Evolutionary conservation across 2,888 invertebrate genomes (phyloP).

Genomic region (Chrysodeixis includens): DNA sequence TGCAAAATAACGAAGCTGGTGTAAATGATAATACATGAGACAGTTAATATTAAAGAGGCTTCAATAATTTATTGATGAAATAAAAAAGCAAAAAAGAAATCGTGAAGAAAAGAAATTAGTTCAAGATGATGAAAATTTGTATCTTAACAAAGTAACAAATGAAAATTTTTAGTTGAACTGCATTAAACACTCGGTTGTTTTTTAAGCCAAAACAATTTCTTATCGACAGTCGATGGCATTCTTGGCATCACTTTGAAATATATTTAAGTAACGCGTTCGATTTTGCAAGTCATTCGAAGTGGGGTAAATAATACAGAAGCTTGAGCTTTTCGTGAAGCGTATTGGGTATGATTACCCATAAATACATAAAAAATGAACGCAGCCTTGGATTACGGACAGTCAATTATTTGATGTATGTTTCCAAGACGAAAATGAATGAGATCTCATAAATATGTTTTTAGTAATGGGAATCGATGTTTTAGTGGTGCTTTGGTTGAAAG

Average conservation of each 20-base stretch:
- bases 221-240: conserved; percentile 31
- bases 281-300: conserved; percentile 58
- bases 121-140: no score
- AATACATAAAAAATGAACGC: conserved; percentile 62
- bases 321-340: conserved; percentile 44
- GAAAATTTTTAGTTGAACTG: no score
- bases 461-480: not conserved
- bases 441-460: conserved; percentile 1
- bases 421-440: conserved; percentile 8
- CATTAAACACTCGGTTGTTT: not conserved
- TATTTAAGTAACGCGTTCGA: conserved; percentile 32
- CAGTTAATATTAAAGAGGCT: no score
- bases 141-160: no score
- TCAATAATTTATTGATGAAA: no score
- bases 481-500: not conserved
- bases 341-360: conserved; percentile 61
- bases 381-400: conserved; percentile 48
- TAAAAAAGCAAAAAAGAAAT: no score
- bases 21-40: no score
- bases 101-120: no score
- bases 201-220: not conserved
- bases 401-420: conserved; percentile 56
- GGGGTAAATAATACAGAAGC: conserved; percentile 53
- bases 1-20: no score
- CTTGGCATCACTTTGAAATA: conserved; percentile 41